Percentiles rank a stretch among this genome's conserved stretches.
These are phyloP conservation scores for Hyla sarda DNA, from an alignment of 2,113 vertebrate species.

Conservation along the genomic window DNA sequence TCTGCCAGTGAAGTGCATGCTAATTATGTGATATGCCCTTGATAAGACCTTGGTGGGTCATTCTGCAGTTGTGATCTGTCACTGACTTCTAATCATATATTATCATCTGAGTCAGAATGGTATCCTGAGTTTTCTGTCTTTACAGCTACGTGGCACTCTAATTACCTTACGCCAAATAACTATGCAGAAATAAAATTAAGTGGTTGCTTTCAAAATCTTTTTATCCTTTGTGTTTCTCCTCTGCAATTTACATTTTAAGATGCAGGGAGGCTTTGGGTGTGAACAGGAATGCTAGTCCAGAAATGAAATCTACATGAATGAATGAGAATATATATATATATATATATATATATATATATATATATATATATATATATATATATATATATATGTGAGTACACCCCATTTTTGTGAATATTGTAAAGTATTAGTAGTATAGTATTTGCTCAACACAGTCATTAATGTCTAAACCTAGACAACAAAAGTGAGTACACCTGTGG, in stretches of 20 bases:
- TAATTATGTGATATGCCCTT: conserved; percentile 95
- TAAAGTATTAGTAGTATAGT: no score
- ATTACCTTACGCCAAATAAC: conserved; percentile 90
- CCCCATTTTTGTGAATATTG: no score
- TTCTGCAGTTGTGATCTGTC: conserved; percentile 96
- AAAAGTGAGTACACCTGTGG: no score
- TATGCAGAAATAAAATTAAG: conserved; percentile 87
- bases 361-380: background rate
- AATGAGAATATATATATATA: background rate
- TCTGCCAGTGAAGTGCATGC: conserved; percentile 89
- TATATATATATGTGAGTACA: no score
- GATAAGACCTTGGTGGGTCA: conserved; percentile 96
- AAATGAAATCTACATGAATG: background rate
- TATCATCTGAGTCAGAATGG: conserved; percentile 90
- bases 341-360: conserved; percentile 11
- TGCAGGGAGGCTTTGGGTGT: conserved; percentile 22
- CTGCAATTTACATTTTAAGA: conserved; percentile 86
- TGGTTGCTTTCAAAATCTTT: conserved; percentile 84
- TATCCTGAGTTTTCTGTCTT: conserved; percentile 85
- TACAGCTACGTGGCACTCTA: conserved; percentile 84
- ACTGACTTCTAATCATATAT: conserved; percentile 99
- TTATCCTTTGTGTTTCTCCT: conserved; percentile 82
- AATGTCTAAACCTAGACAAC: no score
- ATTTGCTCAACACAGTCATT: no score
- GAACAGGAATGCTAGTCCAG: background rate